Conservation (phyloP, 2,888 invertebrate species). For the Acanthosepion lycidas region DNA sequence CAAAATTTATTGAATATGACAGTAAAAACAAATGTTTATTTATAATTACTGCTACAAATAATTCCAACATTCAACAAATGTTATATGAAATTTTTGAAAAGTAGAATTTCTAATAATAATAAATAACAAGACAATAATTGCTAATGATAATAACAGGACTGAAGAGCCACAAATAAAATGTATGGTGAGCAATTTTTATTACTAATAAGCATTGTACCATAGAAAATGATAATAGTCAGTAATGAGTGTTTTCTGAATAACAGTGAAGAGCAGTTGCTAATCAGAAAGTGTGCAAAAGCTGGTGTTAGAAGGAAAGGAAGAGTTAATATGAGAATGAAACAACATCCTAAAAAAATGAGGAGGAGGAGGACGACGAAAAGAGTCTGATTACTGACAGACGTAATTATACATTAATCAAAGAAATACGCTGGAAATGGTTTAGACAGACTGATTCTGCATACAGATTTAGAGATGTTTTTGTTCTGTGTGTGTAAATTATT, state of each 20-base stretch:
- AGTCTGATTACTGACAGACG: neutral
- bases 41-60: no score
- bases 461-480: neutral
- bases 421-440: neutral
- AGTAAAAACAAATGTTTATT: no score
- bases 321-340: neutral
- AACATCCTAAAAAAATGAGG: neutral
- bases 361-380: neutral
- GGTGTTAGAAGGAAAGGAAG: neutral
- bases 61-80: no score
- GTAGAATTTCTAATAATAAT: no score
- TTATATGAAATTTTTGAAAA: no score
- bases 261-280: neutral
- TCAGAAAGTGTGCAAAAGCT: neutral
- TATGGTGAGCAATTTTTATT: neutral
- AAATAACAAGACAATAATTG: neutral
- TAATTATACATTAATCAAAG: neutral
- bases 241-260: neutral
- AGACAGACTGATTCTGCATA: slow-evolving; percentile 9
- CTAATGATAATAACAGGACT: neutral
- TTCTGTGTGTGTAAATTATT: neutral
- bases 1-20: no score
- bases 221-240: neutral
- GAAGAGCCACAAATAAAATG: neutral
- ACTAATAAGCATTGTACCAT: neutral